A percentile compares a stretch with the other conserved stretches of the same genome.
These are phyloP conservation scores for Poecile atricapillus DNA, from an alignment of 2,113 vertebrate species.

Conservation along the genomic window DNA sequence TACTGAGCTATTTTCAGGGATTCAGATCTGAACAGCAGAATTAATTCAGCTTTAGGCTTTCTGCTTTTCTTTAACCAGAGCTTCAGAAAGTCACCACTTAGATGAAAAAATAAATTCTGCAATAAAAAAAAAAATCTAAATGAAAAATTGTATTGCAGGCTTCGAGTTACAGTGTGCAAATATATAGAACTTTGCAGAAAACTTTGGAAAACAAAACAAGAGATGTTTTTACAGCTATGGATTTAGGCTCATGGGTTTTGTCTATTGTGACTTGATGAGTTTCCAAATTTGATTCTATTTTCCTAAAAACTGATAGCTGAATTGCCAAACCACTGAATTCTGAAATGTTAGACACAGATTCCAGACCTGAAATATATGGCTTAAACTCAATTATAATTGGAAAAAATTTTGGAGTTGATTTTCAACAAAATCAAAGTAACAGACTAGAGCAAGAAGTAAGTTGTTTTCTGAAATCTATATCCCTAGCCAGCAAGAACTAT, in stretches of 20 bases:
- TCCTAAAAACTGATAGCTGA: constrained; percentile 8
- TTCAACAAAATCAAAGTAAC: neutral
- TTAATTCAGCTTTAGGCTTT: constrained; percentile 9
- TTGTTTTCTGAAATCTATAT: neutral
- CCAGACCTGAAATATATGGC: neutral
- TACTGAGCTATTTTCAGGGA: constrained; percentile 7
- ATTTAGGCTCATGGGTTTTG: neutral
- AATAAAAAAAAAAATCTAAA: neutral
- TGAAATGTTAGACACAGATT: neutral
- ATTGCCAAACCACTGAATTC: neutral
- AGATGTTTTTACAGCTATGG: neutral
- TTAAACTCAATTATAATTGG: neutral
- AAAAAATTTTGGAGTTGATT: neutral
- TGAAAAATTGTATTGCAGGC: neutral
- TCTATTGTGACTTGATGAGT: neutral
- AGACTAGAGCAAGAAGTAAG: neutral
- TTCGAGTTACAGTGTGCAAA: neutral
- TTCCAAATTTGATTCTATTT: neutral
- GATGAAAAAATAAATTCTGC: neutral
- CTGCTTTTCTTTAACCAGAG: constrained; percentile 19
- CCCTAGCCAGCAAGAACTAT: neutral
- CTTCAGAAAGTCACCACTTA: neutral
- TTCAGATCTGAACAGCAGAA: neutral
- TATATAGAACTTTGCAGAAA: neutral
- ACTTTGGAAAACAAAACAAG: neutral